Conservation (phyloP, 2,888 invertebrate species). For the Drosophila borborema region DNA sequence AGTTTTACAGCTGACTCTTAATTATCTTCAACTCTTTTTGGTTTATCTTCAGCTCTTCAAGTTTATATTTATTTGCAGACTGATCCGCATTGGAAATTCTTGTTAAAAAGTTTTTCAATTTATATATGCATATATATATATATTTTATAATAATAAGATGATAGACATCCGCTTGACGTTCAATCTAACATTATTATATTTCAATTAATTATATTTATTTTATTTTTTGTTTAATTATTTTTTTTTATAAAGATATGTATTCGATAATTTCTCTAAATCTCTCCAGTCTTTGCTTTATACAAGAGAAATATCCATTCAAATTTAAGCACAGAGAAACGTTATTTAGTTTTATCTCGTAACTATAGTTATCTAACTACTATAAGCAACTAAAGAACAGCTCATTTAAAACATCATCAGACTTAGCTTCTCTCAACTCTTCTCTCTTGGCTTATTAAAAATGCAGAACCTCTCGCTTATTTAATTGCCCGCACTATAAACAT, state of each 20-base stretch:
- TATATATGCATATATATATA: too few species aligned
- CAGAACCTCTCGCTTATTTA: conserved; percentile 8
- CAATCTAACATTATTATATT: not conserved
- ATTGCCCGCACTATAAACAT: conserved; percentile 57
- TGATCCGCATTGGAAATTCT: too few species aligned
- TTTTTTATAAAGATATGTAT: too few species aligned
- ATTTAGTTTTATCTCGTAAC: not conserved
- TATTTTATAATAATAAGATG: not conserved
- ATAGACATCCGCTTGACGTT: not conserved
- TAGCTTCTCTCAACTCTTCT: not conserved
- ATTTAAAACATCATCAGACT: not conserved
- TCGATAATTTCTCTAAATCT: too few species aligned
- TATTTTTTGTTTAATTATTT: too few species aligned
- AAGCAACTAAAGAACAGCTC: not conserved
- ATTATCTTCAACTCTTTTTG: too few species aligned
- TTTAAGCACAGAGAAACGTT: not conserved
- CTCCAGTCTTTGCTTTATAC: too few species aligned
- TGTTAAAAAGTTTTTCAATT: too few species aligned
- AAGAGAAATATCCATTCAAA: not conserved
- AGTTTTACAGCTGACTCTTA: too few species aligned
- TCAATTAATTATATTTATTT: not conserved
- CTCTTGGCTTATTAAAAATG: not conserved
- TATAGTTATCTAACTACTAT: not conserved
- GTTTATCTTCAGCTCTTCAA: too few species aligned
- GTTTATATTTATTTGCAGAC: too few species aligned